Percentiles rank a stretch among this genome's conserved stretches.
Conservation (phyloP, 35 echinoderm and acorn worm species). For the Hemicentrotus pulcherrimus region DNA sequence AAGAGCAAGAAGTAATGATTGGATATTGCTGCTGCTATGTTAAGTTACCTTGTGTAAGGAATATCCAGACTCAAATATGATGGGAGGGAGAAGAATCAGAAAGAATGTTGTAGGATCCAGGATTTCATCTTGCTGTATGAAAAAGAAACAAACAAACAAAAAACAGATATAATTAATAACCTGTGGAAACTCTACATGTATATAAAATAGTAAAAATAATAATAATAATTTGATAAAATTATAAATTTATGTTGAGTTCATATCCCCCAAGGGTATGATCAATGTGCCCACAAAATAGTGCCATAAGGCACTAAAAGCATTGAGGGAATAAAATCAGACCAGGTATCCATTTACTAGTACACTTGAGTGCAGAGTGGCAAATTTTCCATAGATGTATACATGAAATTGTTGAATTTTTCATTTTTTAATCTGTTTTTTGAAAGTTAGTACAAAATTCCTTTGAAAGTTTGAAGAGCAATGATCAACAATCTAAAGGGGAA, state of each 20-base stretch:
- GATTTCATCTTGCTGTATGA: conserved; percentile 89
- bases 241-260: neutral
- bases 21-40: neutral
- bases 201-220: neutral
- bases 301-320: too few species aligned
- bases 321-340: too few species aligned
- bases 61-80: conserved; percentile 98
- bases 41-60: conserved; percentile 92
- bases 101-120: conserved; percentile 94
- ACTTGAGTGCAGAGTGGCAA: too few species aligned
- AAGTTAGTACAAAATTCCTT: too few species aligned
- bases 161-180: neutral
- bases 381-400: too few species aligned
- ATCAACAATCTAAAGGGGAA: too few species aligned
- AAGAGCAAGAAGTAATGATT: neutral
- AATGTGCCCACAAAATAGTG: too few species aligned
- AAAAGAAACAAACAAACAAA: conserved; percentile 23
- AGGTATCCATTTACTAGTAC: too few species aligned
- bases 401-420: too few species aligned
- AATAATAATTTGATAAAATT: neutral
- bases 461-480: too few species aligned
- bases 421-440: too few species aligned
- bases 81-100: conserved; percentile 83
- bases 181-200: neutral
- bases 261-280: too few species aligned